Evolutionary conservation across 2,888 invertebrate genomes (phyloP), one percentile per base, ranked within the genome.

Genomic region (Phyllotreta cruciferae): DNA sequence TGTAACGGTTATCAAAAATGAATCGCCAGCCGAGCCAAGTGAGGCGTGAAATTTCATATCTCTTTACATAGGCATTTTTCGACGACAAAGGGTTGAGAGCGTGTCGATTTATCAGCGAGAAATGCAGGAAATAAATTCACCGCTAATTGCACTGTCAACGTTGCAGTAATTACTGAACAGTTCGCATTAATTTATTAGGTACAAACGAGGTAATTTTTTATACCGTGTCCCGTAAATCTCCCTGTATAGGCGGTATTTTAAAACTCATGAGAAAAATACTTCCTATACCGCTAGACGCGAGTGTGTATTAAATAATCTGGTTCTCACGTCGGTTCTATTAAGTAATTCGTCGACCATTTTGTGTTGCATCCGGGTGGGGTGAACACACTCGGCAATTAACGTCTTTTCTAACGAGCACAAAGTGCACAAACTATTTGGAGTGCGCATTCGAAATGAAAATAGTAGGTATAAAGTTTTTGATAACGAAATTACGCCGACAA

Each of bases 291-390:
- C 41, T 42, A 41, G 42, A 54, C 41, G 10, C 34, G 42, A 7
- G 11, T 9, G 42, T 10, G 11, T 9, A 37, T 37, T 36, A 54
- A 35, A 42, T 7, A 50, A 50, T 42, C 49, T 37, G 49, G 41
- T 70, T 71, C 71, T 70, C 71, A 71, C 68, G 71, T 67, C 54
- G 49, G 55, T 52, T 60, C 52, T 37, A 57, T 45, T 56, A 54
- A 57, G 53, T 64, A 60, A 62, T 68, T 66, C 62, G 53, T 36
- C 44, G 66, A 65, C 65, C 67, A 65, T 62, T 50, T 10, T 49
- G 67, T 70, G 69, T 70, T 61, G 64, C 66, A 70, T 70, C 70
- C 70, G 70, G 70, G 66, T 70, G 64, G 65, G 64, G 65, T 65
- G 49, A 61, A 64, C 41, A 45, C 50, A 50, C 50, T 58, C 50